phyloP scores from a whole-genome alignment of 2,113 vertebrate genomes.

The Lucifuga dentata region DNA sequence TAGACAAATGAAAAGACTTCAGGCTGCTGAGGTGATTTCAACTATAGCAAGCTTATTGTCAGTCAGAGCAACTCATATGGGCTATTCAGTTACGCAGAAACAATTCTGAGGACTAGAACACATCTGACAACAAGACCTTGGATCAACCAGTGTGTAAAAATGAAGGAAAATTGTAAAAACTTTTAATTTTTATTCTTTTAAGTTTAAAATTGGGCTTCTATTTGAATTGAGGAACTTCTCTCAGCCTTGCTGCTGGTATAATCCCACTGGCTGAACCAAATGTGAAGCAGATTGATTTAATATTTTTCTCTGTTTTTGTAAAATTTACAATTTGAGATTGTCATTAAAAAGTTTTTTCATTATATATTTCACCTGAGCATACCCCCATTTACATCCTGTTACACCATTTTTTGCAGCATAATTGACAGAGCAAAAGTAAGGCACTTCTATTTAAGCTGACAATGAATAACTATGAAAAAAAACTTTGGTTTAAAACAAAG shows the following conservation, averaged over 20 bases:
- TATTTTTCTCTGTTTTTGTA: not conserved
- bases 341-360: not conserved
- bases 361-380: not conserved
- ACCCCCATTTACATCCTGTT: slow-evolving; percentile 12
- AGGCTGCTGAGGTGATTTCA: slow-evolving; percentile 1
- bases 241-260: not conserved
- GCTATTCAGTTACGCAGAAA: not conserved
- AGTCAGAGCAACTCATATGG: slow-evolving; percentile 52
- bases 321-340: not conserved
- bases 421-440: no score
- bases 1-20: slow-evolving; percentile 26
- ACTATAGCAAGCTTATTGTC: slow-evolving; percentile 16
- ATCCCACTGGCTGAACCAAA: not conserved
- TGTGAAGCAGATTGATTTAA: not conserved
- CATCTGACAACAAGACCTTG: not conserved
- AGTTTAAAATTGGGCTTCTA: no score
- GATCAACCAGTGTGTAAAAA: not conserved
- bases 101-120: slow-evolving; percentile 2
- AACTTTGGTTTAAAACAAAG: slow-evolving; percentile 38
- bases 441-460: slow-evolving; percentile 40
- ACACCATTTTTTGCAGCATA: slow-evolving; percentile 13
- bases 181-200: no score
- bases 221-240: no score
- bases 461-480: slow-evolving; percentile 7
- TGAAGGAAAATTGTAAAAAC: not conserved